Percentiles rank a stretch among this genome's conserved stretches.
Evolutionary conservation across 2,888 invertebrate genomes (phyloP).

Genomic region (Cantharis flavilabris): DNA sequence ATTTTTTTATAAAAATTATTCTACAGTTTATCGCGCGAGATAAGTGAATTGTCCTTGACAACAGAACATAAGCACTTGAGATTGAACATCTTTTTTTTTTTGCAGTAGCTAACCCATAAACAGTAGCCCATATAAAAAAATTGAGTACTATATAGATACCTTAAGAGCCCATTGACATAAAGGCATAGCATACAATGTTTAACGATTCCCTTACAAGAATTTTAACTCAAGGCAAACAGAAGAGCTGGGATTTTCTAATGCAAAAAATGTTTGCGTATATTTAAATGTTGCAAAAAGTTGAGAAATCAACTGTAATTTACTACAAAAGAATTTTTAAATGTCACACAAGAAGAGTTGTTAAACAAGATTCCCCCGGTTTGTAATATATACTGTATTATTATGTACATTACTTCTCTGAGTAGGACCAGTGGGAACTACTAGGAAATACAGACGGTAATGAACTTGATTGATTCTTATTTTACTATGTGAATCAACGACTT

Average conservation of each 20-base stretch:
- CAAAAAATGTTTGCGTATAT: background rate
- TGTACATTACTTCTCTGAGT: background rate
- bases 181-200: background rate
- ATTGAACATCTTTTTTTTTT: background rate
- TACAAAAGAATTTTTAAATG: background rate
- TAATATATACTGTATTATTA: background rate
- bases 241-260: background rate
- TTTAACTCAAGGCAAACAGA: background rate
- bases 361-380: background rate
- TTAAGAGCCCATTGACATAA: background rate
- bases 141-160: too few species aligned
- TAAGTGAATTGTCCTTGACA: background rate
- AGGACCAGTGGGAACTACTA: background rate
- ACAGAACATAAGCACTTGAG: background rate
- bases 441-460: background rate
- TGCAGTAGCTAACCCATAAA: background rate
- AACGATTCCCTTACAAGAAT: background rate
- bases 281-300: background rate
- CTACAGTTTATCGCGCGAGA: background rate
- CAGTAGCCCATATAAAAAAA: background rate
- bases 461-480: background rate
- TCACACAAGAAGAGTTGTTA: background rate
- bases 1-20: background rate
- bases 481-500: background rate
- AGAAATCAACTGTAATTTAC: background rate